These are phyloP conservation scores for Coleophora deauratella DNA, from an alignment of 2,888 invertebrate species.

Conservation along the genomic window DNA sequence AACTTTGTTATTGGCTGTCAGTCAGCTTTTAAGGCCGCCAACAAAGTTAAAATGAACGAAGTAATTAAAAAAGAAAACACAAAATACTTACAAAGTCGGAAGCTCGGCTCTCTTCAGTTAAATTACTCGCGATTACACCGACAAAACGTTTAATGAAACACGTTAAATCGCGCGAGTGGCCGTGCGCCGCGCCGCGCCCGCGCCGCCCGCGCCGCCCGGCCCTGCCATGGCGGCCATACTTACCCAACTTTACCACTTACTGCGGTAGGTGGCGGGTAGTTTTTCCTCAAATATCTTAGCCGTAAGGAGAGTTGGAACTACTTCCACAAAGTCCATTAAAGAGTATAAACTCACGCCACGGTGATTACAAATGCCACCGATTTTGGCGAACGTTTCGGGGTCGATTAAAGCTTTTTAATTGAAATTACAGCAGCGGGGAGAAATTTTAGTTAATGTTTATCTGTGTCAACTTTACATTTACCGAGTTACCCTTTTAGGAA, in stretches of 20 bases:
- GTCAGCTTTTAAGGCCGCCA: slow-evolving; percentile 69
- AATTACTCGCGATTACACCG: slow-evolving; percentile 74
- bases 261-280: slow-evolving; percentile 61
- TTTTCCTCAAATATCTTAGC: slow-evolving; percentile 72
- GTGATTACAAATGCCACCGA: slow-evolving; percentile 66
- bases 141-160: slow-evolving; percentile 74
- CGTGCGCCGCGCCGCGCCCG: slow-evolving; percentile 53
- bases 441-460: slow-evolving; percentile 29
- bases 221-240: slow-evolving; percentile 44
- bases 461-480: too few species aligned
- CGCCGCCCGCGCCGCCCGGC: slow-evolving; percentile 25
- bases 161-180: slow-evolving; percentile 63
- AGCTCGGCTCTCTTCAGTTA: slow-evolving; percentile 72
- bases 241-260: slow-evolving; percentile 63
- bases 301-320: slow-evolving; percentile 71
- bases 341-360: slow-evolving; percentile 64
- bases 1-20: slow-evolving; percentile 72
- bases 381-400: slow-evolving; percentile 58
- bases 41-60: slow-evolving; percentile 74
- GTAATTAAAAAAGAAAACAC: slow-evolving; percentile 75
- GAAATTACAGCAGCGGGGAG: slow-evolving; percentile 46
- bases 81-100: slow-evolving; percentile 74
- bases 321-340: slow-evolving; percentile 71
- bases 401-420: slow-evolving; percentile 65
- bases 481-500: too few species aligned